A percentile compares a stretch with the other conserved stretches of the same genome.
phyloP scores from a whole-genome alignment of 2,888 invertebrate species.

The Cheilosia vernalis region DNA sequence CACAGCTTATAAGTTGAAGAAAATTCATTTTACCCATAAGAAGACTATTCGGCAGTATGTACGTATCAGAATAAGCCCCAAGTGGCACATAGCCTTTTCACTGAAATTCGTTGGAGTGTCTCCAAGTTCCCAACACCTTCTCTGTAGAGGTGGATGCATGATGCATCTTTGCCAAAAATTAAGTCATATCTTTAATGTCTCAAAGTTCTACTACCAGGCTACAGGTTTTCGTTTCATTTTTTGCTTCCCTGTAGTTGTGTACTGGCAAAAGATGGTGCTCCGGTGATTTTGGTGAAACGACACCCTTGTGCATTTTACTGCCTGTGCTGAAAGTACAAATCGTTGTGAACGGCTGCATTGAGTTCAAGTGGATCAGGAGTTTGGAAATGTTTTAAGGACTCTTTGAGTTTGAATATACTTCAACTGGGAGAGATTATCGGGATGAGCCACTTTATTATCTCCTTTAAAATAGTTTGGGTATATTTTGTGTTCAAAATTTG shows the following conservation, averaged over 20 bases:
- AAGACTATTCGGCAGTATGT: not conserved
- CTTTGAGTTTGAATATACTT: conserved; percentile 52
- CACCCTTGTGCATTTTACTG: conserved; percentile 63
- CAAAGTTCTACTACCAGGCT: conserved; percentile 44
- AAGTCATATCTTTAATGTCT: conserved; percentile 49
- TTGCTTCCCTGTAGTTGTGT: conserved; percentile 13
- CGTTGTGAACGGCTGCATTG: conserved; percentile 62
- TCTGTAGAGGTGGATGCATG: not conserved
- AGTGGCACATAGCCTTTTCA: conserved; percentile 14
- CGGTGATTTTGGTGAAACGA: conserved; percentile 47
- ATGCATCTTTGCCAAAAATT: conserved; percentile 40
- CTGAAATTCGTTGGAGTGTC: conserved; percentile 6
- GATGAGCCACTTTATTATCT: conserved; percentile 1
- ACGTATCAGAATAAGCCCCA: conserved; percentile 28
- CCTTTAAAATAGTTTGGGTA: not conserved
- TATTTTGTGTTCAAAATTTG: not conserved
- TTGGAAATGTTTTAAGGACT: conserved; percentile 69
- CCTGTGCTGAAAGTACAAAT: conserved; percentile 59
- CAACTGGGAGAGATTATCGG: conserved; percentile 1
- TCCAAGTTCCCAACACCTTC: conserved; percentile 30
- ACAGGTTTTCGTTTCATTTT: not conserved
- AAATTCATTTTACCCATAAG: not conserved
- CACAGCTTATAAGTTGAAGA: too few species aligned
- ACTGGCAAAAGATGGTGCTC: conserved; percentile 26
- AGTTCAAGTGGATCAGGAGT: conserved; percentile 70